These are phyloP conservation scores for Ormia ochracea DNA, from an alignment of 2,888 invertebrate species.

Conservation along the genomic window DNA sequence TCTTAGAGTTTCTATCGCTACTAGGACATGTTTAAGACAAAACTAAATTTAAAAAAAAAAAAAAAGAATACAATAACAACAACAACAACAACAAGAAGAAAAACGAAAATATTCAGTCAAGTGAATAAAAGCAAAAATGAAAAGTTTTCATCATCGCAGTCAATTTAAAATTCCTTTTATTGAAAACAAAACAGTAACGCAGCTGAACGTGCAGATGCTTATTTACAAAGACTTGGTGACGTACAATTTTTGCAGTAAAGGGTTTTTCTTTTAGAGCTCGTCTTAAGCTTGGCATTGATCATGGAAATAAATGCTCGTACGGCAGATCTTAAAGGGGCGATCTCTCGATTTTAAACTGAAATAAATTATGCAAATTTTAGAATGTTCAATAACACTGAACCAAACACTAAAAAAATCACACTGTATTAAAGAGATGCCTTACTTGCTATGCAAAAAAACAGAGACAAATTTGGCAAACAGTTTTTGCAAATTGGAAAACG, in stretches of 20 bases:
- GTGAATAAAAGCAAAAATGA: constrained; percentile 9
- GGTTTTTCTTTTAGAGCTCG: background rate
- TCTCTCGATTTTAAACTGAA: too few species aligned
- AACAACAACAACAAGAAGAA: too few species aligned
- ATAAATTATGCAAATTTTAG: background rate
- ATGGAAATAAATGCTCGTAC: too few species aligned
- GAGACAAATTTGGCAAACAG: background rate
- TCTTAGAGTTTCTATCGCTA: constrained; percentile 4
- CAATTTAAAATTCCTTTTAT: constrained; percentile 51
- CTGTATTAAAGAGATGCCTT: background rate
- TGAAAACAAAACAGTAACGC: constrained; percentile 4
- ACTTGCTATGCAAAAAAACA: background rate
- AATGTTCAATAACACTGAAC: background rate
- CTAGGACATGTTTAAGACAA: constrained; percentile 10
- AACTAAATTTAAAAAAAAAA: background rate
- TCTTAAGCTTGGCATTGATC: too few species aligned
- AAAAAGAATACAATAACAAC: too few species aligned
- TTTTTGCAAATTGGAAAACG: constrained; percentile 12
- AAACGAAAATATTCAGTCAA: constrained; percentile 29
- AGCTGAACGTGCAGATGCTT: background rate
- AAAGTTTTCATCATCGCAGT: constrained; percentile 33
- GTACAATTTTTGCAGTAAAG: background rate
- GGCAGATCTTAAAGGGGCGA: too few species aligned
- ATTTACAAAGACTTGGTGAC: background rate
- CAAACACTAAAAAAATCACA: background rate